These are phyloP conservation scores for Leptestheria dahalacensis DNA, from an alignment of 1,140 invertebrate species.

Conservation along the genomic window DNA sequence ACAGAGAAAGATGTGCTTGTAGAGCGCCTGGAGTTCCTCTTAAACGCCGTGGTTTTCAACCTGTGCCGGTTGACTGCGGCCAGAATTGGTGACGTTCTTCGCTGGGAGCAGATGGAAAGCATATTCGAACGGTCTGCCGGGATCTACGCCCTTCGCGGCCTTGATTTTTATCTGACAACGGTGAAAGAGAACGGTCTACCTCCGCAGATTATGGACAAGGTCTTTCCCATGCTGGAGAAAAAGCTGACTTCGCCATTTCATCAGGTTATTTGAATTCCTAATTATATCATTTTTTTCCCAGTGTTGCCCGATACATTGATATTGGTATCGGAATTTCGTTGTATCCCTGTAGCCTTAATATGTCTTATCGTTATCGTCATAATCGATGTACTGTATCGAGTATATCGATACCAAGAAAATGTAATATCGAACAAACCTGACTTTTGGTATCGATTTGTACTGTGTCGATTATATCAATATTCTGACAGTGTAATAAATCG, in stretches of 20 bases:
- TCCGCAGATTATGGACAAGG: constrained; percentile 31
- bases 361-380: neutral
- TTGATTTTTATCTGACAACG: constrained; percentile 36
- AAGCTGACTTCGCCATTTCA: constrained; percentile 47
- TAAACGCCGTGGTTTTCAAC: neutral
- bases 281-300: neutral
- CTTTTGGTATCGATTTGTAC: too few relatives aligned
- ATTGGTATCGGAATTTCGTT: constrained; percentile 21
- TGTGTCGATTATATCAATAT: too few relatives aligned
- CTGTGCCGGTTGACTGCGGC: neutral
- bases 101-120: neutral
- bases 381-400: too few relatives aligned
- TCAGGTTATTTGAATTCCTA: constrained; percentile 32
- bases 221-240: constrained; percentile 35
- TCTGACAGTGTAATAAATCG: too few relatives aligned
- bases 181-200: constrained; percentile 25
- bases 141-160: constrained; percentile 28
- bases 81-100: neutral
- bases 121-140: neutral
- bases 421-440: too few relatives aligned
- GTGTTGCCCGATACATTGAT: neutral
- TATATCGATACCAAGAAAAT: too few relatives aligned
- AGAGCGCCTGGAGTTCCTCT: neutral
- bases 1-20: neutral
- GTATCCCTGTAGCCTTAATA: neutral